These are phyloP conservation scores for Mythimna pallens DNA, from an alignment of 2,888 invertebrate species.

Conservation along the genomic window DNA sequence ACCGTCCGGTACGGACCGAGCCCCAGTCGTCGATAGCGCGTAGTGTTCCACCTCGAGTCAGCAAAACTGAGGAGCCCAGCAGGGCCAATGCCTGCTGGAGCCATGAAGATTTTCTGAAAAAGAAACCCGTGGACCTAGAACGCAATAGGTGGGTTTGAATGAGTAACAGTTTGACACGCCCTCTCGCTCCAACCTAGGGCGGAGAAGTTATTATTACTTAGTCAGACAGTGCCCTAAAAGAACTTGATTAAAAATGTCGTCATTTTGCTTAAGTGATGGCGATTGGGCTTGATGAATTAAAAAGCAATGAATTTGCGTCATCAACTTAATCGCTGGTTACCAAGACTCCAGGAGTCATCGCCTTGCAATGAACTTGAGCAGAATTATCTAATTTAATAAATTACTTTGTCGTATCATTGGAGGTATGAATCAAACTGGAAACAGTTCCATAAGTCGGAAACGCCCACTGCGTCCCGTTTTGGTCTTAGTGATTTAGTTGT, in stretches of 20 bases:
- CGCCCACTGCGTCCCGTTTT: slow-evolving; percentile 65
- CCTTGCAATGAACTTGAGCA: slow-evolving; percentile 43
- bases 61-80: no score
- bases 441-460: slow-evolving; percentile 56
- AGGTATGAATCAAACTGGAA: slow-evolving; percentile 62
- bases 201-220: no score
- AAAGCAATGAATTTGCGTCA: slow-evolving; percentile 14
- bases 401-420: slow-evolving; percentile 31
- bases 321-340: neutral
- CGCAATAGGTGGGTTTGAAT: no score
- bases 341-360: slow-evolving; percentile 33
- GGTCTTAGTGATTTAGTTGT: slow-evolving; percentile 22
- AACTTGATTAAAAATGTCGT: neutral
- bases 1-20: no score
- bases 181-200: no score
- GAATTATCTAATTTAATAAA: slow-evolving; percentile 58
- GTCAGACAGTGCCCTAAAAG: neutral
- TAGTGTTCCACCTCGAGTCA: no score
- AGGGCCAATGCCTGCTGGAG: no score
- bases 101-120: no score
- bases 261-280: neutral
- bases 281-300: slow-evolving; percentile 7
- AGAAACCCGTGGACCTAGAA: no score
- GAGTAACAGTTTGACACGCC: no score
- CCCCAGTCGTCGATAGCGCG: no score